A percentile compares a stretch with the other conserved stretches of the same genome.
These are phyloP conservation scores for Coluber constrictor DNA, from an alignment of 2,797 vertebrate species.

Conservation along the genomic window DNA sequence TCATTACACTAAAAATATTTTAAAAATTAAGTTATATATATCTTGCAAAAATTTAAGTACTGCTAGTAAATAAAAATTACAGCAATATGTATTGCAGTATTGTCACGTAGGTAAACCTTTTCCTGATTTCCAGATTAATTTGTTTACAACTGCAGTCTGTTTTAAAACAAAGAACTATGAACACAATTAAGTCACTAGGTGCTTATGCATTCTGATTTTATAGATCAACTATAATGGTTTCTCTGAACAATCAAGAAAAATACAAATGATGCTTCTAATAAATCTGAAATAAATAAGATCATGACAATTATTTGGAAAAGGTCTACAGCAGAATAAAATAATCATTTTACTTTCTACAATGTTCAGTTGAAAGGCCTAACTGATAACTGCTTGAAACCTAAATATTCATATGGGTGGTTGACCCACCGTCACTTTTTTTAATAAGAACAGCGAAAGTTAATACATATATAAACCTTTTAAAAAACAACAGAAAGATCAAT, in stretches of 20 bases:
- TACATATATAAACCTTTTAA: not conserved
- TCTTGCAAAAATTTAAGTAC: not conserved
- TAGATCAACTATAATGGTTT: not conserved
- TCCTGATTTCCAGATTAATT: not conserved
- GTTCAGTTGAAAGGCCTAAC: not conserved
- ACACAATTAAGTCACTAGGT: not conserved
- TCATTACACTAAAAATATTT: no score
- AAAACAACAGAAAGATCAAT: not conserved
- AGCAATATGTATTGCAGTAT: not conserved
- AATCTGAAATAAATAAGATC: not conserved
- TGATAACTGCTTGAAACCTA: not conserved
- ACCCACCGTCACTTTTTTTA: not conserved
- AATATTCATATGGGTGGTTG: not conserved
- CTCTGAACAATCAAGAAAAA: not conserved
- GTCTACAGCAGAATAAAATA: not conserved
- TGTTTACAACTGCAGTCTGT: not conserved
- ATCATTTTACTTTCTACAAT: not conserved
- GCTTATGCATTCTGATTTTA: not conserved
- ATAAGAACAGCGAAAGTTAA: not conserved
- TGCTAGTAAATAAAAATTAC: not conserved
- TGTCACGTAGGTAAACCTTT: not conserved
- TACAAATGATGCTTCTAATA: not conserved
- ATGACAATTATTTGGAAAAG: not conserved
- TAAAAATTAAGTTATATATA: not conserved
- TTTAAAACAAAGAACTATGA: not conserved